Evolutionary conservation across 2,888 invertebrate genomes (phyloP), one percentile per base, ranked within the genome.

Genomic region (Chymomyza caudatula): DNA sequence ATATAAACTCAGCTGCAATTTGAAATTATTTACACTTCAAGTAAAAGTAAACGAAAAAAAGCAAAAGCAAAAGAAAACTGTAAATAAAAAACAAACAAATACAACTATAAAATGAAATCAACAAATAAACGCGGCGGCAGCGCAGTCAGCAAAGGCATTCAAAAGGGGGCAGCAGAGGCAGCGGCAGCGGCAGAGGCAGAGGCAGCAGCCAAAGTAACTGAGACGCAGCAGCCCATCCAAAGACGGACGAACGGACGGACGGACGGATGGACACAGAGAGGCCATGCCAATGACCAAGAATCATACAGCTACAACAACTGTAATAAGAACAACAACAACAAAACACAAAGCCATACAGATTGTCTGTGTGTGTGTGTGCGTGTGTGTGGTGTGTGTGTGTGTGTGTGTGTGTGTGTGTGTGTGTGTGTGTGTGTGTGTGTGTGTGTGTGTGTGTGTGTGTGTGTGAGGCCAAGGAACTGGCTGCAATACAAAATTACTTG

Each of bases 401-500:
- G 17, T 47, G 47, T 17, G 17, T 17, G 44, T 44, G 47, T 13
- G 47, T 47, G n/a, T 47, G 13, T 17, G 47, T 47, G 67, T 61
- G 85, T 75, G 71, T 11, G 44, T 25, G 25, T 25, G 19, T 47
- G 47, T 75, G 71, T 11, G 44, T 25, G 25, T 25, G 19, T 47
- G 47, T 17, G 15, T 47, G 17, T 47, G 47, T 17, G 17, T 17
- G 44, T 44, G 47, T 13, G 47, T 47, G n/a, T 47, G 13, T 17
- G 47, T 47, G 67, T 61, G 85, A 69, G 80, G 80, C 85, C 80
- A 81, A 81, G 80, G 80, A 81, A 81, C 80, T 79, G 85, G 63
- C 69, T 66, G 80, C 80, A 81, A 85, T 81, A 81, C 80, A 83
- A 81, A 81, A 81, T 85, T 85, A 64, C 80, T 81, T 81, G 80